Evolutionary conservation across 2,888 invertebrate genomes (phyloP).

Genomic region (Dioctria linearis): DNA sequence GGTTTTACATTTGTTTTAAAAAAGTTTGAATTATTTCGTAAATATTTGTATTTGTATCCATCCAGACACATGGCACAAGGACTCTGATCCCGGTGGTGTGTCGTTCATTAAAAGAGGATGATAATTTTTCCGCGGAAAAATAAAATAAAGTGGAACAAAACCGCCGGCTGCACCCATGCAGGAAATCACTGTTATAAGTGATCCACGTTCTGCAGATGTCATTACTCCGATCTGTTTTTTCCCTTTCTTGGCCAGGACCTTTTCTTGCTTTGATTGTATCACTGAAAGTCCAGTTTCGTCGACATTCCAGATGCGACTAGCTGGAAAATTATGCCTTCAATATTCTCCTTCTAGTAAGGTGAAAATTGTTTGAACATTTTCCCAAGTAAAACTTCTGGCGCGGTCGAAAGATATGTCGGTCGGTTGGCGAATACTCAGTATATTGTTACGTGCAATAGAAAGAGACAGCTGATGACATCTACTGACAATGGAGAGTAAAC

Average conservation of each 20-base stretch:
- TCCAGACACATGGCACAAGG: slow-evolving; percentile 62
- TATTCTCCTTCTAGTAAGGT: slow-evolving; percentile 23
- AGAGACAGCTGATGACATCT: no score
- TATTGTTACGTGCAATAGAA: no score
- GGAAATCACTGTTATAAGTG: slow-evolving; percentile 62
- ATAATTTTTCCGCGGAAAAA: slow-evolving; percentile 65
- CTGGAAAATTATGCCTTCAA: slow-evolving; percentile 13
- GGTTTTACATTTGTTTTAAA: slow-evolving; percentile 61
- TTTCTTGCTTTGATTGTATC: slow-evolving; percentile 42
- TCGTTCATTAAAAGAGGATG: slow-evolving; percentile 62
- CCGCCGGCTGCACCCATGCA: slow-evolving; percentile 63
- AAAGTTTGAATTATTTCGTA: slow-evolving; percentile 64
- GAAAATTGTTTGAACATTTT: slow-evolving; percentile 17
- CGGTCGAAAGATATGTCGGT: slow-evolving; percentile 29
- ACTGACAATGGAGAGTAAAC: no score
- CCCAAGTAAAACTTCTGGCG: slow-evolving; percentile 39
- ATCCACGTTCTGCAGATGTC: slow-evolving; percentile 55
- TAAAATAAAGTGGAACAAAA: slow-evolving; percentile 64
- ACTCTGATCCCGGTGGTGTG: slow-evolving; percentile 63
- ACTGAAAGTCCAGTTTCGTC: slow-evolving; percentile 49
- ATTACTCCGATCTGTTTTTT: slow-evolving; percentile 51
- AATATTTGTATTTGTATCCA: slow-evolving; percentile 65
- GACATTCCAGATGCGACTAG: no score
- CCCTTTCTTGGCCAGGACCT: slow-evolving; percentile 51
- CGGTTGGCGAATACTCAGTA: slow-evolving; percentile 29